Base-by-base conservation (phyloP, 2,797 vertebrate genomes). In the Sorex maritimensis region DNA sequence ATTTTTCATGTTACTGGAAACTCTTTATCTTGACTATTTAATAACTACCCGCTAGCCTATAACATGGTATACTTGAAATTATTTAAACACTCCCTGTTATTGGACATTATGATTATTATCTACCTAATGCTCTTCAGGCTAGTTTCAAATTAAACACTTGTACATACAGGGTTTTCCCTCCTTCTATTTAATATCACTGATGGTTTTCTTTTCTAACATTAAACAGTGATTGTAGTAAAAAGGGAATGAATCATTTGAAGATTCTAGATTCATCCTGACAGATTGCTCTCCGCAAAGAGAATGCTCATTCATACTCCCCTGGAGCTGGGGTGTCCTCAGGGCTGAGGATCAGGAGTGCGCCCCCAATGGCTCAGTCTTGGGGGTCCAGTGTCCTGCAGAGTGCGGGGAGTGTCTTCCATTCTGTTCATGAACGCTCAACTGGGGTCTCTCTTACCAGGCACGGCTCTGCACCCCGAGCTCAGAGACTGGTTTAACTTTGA, bases 131-230 rank as follows among this genome's bases (percentile, higher is more conserved):
- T 91, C 3, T 88, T 78, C 80, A 90, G 6, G 63, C 21, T 91
- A 69, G 92, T 61, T 34, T 80, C 44, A 90, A 94, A 91, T 44
- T 63, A 49, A 17, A 78, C 61, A 24, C 93, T 68, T 30, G 13
- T 86, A 49, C 15, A 78, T 41, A 63, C 3, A 74, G 2, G 12
- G 15, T 1, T 15, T 28, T 9, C 24, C 52, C 44, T 21, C 34
- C 55, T 77, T 72, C 9, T 79, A 84, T 92, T 90, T 46, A 74
- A 84, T 85, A 92, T 34, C 71, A 77, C 75, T 19, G 46, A n/a
- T 95, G 21, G 81, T 71, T 91, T 88, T 94, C 71, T 85, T 89
- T 94, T 74, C 81, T 81, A 74, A 34, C 44, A 13, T 4, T 23
- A 61, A 91, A 34, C 24, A 67, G 30, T 68, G 65, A 75, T 61